A percentile compares a stretch with the other conserved stretches of the same genome.
These are phyloP conservation scores for Macrotis lagotis DNA, from an alignment of 2,113 vertebrate species.

Conservation along the genomic window DNA sequence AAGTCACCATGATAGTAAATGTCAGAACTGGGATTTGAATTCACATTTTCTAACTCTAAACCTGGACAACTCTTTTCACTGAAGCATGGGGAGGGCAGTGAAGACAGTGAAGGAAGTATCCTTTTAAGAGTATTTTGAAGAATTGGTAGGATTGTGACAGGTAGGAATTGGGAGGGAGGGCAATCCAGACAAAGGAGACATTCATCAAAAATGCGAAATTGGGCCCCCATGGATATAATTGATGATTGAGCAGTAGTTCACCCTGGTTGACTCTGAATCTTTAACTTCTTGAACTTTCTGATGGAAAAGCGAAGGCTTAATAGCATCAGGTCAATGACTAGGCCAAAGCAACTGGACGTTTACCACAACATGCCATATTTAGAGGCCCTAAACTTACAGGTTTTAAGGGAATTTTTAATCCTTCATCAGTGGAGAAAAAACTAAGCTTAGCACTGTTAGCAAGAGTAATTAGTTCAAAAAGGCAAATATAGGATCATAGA, in stretches of 20 bases:
- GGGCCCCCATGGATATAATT: not conserved
- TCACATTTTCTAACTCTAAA: not conserved
- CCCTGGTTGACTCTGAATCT: not conserved
- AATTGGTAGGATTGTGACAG: not conserved
- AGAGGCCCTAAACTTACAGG: not conserved
- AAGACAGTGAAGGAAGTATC: not conserved
- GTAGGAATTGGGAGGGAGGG: not conserved
- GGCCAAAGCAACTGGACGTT: not conserved
- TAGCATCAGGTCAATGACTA: not conserved
- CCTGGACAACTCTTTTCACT: not conserved
- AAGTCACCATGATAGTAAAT: not conserved
- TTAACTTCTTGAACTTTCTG: not conserved
- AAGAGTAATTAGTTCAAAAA: not conserved
- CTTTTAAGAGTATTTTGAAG: not conserved
- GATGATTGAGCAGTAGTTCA: not conserved
- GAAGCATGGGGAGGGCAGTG: not conserved
- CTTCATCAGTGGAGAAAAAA: not conserved
- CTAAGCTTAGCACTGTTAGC: not conserved
- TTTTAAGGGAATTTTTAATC: not conserved
- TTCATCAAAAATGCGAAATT: not conserved
- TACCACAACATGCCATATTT: not conserved
- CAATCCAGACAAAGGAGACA: not conserved
- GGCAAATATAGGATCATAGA: not conserved
- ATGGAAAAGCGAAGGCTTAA: not conserved
- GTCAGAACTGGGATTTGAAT: not conserved